Base-by-base conservation (phyloP, 2,797 vertebrate genomes). In the Lateolabrax maculatus region DNA sequence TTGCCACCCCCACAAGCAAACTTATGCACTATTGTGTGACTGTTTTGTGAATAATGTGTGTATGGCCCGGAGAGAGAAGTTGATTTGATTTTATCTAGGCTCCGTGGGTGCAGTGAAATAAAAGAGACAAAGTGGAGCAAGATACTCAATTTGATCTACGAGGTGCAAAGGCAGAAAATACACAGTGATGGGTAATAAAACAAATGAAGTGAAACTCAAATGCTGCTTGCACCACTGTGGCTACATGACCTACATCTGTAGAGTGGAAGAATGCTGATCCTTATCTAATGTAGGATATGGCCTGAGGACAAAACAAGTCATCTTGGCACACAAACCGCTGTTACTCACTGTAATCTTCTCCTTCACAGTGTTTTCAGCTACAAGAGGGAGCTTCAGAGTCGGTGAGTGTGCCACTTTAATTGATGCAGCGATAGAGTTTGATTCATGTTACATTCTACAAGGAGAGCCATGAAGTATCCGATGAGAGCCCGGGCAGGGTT, bases 161-260 rank as follows among this genome's bases (percentile, higher is more conserved):
- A 79, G 71, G 61, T 52, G 69, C 72, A 75, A 85, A 55, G 39
- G 57, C 60, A 79, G 80, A 63, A 71, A 55, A 83, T 36, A 74
- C 52, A 79, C 37, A 76, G 57, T 87, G 85, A 91, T 76, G 84
- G 83, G 78, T 79, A 80, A 88, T 89, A 87, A 87, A 91, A 87
- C 73, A 88, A 92, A 91, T 76, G 79, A 84, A 80, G 81, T 86
- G 79, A 81, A 84, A 84, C 86, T 82, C 15, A 58, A 77, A 81
- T 69, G 60, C 69, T 65, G 46, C 77, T 80, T 84, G 79, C 75
- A 68, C 67, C 52, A 44, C 78, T 51, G 77, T 83, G 88, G 68
- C 78, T 84, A 87, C 87, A 91, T 92, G 91, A 93, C 92, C 91
- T 88, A 94, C 85, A 94, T 94, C 84, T 89, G 88, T 71, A 71